phyloP scores from a whole-genome alignment of 2,888 invertebrate species.

The Tetropium fuscum region DNA sequence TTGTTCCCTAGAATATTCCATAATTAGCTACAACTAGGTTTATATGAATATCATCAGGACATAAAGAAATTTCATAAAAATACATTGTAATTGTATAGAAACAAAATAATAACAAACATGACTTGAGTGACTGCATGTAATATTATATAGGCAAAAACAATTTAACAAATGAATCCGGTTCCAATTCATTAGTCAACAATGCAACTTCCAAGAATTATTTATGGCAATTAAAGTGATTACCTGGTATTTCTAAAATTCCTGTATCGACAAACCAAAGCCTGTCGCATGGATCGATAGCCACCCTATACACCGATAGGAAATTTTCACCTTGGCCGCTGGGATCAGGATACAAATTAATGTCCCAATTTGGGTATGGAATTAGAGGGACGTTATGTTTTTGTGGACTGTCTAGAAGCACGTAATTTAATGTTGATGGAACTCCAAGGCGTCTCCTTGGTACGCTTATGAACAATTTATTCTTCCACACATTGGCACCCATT shows the following conservation, averaged over 20 bases:
- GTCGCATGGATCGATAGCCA: conserved; percentile 77
- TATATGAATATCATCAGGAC: too few species aligned
- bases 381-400: conserved; percentile 67
- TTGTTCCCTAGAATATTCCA: conserved; percentile 65
- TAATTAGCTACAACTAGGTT: too few species aligned
- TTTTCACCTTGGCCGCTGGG: conserved; percentile 35
- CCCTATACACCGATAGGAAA: conserved; percentile 78
- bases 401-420: conserved; percentile 58
- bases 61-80: too few species aligned
- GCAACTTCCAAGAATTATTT: background rate
- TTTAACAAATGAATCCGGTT: too few species aligned
- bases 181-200: too few species aligned
- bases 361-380: conserved; percentile 70
- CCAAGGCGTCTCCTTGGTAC: conserved; percentile 77
- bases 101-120: too few species aligned
- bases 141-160: too few species aligned
- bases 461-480: conserved; percentile 76
- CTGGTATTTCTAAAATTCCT: conserved; percentile 76
- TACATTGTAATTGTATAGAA: too few species aligned
- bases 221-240: conserved; percentile 59
- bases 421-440: conserved; percentile 67
- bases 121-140: too few species aligned
- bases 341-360: conserved; percentile 71
- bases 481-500: conserved; percentile 75
- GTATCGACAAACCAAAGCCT: conserved; percentile 86